Conservation (phyloP, 1,140 invertebrate species). For the Drosophila setifemur region DNA sequence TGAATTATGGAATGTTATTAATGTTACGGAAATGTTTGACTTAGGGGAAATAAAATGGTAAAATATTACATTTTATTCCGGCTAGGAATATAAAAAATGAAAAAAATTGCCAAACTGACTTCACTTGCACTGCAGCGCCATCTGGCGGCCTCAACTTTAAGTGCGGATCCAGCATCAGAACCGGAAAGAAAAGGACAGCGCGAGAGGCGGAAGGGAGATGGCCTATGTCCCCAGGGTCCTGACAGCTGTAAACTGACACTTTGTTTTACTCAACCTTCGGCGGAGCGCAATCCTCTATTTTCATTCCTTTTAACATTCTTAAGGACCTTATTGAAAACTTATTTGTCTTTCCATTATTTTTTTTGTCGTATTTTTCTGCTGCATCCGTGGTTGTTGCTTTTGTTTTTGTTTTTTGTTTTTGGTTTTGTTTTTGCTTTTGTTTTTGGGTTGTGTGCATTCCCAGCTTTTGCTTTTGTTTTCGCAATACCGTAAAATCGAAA, state of each 20-base stretch:
- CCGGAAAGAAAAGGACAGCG: background rate
- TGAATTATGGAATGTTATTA: too few species aligned
- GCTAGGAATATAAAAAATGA: too few species aligned
- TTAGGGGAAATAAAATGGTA: too few species aligned
- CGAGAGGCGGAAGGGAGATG: too few species aligned
- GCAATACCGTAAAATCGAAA: conserved; percentile 58
- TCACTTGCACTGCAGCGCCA: background rate
- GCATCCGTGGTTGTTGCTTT: background rate
- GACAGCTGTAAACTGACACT: conserved; percentile 53
- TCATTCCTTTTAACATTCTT: conserved; percentile 33
- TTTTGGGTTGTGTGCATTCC: background rate
- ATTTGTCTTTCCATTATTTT: conserved; percentile 39
- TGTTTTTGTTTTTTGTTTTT: background rate
- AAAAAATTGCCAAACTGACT: background rate
- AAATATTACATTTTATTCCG: too few species aligned
- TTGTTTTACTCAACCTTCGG: conserved; percentile 37
- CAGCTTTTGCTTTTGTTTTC: conserved; percentile 25
- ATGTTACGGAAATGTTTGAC: too few species aligned
- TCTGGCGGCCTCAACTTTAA: conserved; percentile 14
- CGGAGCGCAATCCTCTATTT: conserved; percentile 30
- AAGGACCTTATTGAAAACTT: conserved; percentile 66
- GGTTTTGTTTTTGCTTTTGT: background rate
- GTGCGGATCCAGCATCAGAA: conserved; percentile 18
- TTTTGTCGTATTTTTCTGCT: background rate
- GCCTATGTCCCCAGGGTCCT: conserved; percentile 9